Percentiles rank a stretch among this genome's conserved stretches.
Evolutionary conservation across 30 jellyfish, hydroid and myxozoan species (phyloP).

Genomic region (Turritopsis rubra): DNA sequence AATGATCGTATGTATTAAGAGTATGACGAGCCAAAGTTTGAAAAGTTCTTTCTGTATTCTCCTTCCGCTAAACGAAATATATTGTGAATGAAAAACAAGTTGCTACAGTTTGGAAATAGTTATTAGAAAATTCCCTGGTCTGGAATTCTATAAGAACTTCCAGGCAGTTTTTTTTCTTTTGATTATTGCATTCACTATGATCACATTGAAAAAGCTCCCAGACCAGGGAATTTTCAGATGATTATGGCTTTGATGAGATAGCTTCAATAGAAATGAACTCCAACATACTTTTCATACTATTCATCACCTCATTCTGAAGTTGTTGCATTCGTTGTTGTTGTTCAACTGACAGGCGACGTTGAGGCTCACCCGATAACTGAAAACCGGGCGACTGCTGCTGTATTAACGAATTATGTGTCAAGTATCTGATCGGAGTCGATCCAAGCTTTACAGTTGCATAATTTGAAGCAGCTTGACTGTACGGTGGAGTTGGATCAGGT

Average conservation of each 20-base stretch:
- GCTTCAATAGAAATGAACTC: too few species aligned
- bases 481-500: background rate
- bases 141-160: too few species aligned
- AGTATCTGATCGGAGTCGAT: background rate
- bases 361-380: background rate
- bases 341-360: background rate
- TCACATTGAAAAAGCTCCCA: too few species aligned
- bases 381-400: background rate
- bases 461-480: background rate
- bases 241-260: too few species aligned
- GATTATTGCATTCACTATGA: too few species aligned
- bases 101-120: background rate
- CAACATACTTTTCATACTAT: background rate
- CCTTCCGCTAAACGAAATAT: background rate
- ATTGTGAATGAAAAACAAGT: background rate
- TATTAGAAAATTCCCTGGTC: background rate
- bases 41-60: background rate
- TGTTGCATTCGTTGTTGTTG: background rate
- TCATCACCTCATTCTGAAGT: background rate
- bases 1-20: background rate
- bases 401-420: background rate
- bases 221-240: too few species aligned
- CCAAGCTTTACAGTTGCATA: background rate
- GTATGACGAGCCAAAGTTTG: background rate
- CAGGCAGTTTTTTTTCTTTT: too few species aligned